Base-by-base conservation (phyloP, 1,140 invertebrate genomes). In the Oedothorax gibbosus region DNA sequence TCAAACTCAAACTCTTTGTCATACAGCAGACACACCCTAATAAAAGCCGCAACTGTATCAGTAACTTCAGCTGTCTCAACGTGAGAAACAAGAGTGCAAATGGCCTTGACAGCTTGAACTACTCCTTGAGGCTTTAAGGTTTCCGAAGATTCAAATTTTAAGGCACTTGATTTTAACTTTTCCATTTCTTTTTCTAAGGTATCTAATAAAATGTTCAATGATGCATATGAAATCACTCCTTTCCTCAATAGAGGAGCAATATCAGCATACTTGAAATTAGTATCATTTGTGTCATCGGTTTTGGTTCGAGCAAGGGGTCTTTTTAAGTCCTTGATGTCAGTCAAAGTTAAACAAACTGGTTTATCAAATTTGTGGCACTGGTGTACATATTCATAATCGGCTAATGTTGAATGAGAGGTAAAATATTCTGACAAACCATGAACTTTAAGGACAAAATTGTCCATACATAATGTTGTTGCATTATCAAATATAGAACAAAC, bases 301-400 rank as follows among this genome's bases (percentile, higher is more conserved):
- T 94, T 93, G 10, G 94, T 95, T 90, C 95, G 90, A 1, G 93
- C 92, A 85, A 95, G 93, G 1, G 93, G 93, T 87, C 92, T 90
- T 85, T 92, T 91, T 73, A 95, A 91, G 78, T 94, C 93, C 9
- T 94, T 93, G 86, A 93, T 92, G 66, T 95, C 91, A 66, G 92
- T 87, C 62, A 93, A 88, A 50, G 93, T 94, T 84, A 99, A 91
- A 78, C 93, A 91, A 0, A 99, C 95, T 91, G 98, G 97, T 89
- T 95, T 93, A 89, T 98, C 97, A 88, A 98, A 90, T 89, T 98
- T 97, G 62, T 98, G 94, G 90, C 97, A 98, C 87, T 96, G 94
- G 89, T 98, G 96, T 81, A 98, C 94, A 90, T 98, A 98, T 89
- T 97, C 96, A 91, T 98, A 97, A 89, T 98, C 95, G 72, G 93